Percentiles rank a stretch among this genome's conserved stretches.
Evolutionary conservation across 2,797 vertebrate genomes (phyloP).

Genomic region (Chromobotia macracanthus): DNA sequence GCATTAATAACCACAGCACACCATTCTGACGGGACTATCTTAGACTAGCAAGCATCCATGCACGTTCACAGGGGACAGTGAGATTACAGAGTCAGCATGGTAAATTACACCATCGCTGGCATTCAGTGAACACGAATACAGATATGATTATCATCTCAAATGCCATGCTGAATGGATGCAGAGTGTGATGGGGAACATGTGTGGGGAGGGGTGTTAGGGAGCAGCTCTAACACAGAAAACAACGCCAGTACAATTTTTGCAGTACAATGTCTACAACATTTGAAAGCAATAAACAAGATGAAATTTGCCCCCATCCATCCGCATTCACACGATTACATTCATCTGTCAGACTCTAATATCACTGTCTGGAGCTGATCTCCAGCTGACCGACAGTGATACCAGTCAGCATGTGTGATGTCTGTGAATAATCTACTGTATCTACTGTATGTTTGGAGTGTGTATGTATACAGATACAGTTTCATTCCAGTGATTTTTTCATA

Average conservation of each 20-base stretch:
- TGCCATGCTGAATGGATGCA: slow-evolving; percentile 57
- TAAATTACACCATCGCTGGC: slow-evolving; percentile 29
- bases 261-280: slow-evolving; percentile 47
- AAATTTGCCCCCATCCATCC: slow-evolving; percentile 62
- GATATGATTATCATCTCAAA: slow-evolving; percentile 30
- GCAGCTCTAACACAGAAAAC: slow-evolving; percentile 57
- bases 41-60: slow-evolving; percentile 63
- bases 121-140: slow-evolving; percentile 30
- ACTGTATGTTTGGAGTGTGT: slow-evolving; percentile 56
- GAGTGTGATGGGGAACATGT: slow-evolving; percentile 56
- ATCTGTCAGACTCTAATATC: slow-evolving; percentile 65
- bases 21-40: slow-evolving; percentile 46
- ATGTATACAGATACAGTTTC: slow-evolving; percentile 57
- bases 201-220: slow-evolving; percentile 64
- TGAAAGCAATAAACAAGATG: slow-evolving; percentile 58
- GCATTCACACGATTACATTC: slow-evolving; percentile 59
- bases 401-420: slow-evolving; percentile 66
- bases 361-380: slow-evolving; percentile 20
- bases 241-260: slow-evolving; percentile 54
- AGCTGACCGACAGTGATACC: slow-evolving; percentile 58
- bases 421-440: slow-evolving; percentile 52
- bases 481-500: slow-evolving; percentile 47
- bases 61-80: slow-evolving; percentile 58
- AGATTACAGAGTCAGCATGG: slow-evolving; percentile 36
- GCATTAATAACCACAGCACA: slow-evolving; percentile 61